phyloP scores from a whole-genome alignment of 64 coral and sea anemone species.

The Stichodactyla helianthus region DNA sequence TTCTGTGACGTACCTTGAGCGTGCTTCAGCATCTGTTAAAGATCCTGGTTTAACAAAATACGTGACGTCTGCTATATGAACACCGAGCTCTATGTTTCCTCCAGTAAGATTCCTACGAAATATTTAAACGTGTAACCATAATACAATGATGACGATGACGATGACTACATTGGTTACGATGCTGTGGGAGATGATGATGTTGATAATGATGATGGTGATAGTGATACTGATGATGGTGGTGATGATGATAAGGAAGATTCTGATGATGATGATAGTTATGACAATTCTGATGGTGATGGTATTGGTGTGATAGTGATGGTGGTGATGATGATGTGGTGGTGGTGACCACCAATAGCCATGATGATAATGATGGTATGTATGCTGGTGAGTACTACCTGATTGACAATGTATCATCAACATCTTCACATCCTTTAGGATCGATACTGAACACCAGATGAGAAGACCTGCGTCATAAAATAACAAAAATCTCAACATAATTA shows the following conservation, averaged over 20 bases:
- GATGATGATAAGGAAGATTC: too few relatives aligned
- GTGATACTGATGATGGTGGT: neutral
- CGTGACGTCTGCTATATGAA: constrained; percentile 91
- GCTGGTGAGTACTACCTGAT: constrained; percentile 40
- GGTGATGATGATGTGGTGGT: neutral
- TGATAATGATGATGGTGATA: neutral
- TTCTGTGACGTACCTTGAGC: constrained; percentile 42
- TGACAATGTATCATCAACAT: constrained; percentile 86
- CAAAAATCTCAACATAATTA: neutral
- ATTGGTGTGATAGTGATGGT: too few relatives aligned
- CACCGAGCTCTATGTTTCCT: constrained; percentile 76
- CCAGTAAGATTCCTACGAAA: constrained; percentile 37
- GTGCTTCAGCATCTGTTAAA: constrained; percentile 81
- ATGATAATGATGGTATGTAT: neutral
- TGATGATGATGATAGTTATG: too few relatives aligned
- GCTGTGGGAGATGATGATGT: neutral
- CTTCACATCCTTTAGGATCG: constrained; percentile 94
- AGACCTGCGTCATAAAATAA: constrained; percentile 19
- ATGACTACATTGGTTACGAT: neutral
- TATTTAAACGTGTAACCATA: neutral
- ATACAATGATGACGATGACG: neutral
- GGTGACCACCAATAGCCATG: neutral
- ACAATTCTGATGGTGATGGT: too few relatives aligned
- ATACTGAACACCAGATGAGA: constrained; percentile 92
- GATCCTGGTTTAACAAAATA: constrained; percentile 86